Conservation (phyloP, 2,888 invertebrate genomes). For the Aphelenchoides bicaudatus region DNA sequence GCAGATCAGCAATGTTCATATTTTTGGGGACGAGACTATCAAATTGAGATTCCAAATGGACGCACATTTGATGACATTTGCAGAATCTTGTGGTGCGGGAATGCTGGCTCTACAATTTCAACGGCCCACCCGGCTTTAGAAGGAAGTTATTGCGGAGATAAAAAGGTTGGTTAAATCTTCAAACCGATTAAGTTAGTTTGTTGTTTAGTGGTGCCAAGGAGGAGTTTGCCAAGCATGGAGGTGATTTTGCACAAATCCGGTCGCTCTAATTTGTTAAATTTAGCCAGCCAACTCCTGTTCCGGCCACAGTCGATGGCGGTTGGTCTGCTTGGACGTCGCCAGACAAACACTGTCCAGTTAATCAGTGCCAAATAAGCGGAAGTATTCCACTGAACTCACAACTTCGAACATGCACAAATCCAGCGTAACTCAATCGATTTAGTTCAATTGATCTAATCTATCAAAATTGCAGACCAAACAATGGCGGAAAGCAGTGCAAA, state of each 20-base stretch:
- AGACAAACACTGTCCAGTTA: conserved; percentile 49
- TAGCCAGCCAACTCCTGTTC: conserved; percentile 31
- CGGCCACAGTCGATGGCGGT: conserved; percentile 45
- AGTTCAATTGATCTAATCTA: background rate
- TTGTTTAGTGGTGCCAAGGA: conserved; percentile 56
- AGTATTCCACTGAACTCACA: conserved; percentile 52
- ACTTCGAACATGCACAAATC: conserved; percentile 56
- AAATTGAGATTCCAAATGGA: conserved; percentile 57
- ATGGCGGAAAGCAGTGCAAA: conserved; percentile 52
- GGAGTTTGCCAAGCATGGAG: conserved; percentile 53
- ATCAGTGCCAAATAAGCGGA: conserved; percentile 55
- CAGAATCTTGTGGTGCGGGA: conserved; percentile 60
- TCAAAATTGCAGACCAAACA: conserved; percentile 54
- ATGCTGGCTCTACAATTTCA: conserved; percentile 59
- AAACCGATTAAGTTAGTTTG: conserved; percentile 8
- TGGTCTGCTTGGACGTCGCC: conserved; percentile 58
- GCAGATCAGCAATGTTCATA: conserved; percentile 60
- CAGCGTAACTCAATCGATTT: conserved; percentile 42
- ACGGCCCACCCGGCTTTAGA: conserved; percentile 61
- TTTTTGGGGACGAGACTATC: conserved; percentile 60
- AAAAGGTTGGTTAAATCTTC: conserved; percentile 36
- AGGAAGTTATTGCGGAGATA: conserved; percentile 59
- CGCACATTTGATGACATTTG: conserved; percentile 54
- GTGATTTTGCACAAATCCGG: too few species aligned
- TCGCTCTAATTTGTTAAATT: too few species aligned